Conservation (phyloP, 1,140 invertebrate genomes). For the Chlorops oryzae region DNA sequence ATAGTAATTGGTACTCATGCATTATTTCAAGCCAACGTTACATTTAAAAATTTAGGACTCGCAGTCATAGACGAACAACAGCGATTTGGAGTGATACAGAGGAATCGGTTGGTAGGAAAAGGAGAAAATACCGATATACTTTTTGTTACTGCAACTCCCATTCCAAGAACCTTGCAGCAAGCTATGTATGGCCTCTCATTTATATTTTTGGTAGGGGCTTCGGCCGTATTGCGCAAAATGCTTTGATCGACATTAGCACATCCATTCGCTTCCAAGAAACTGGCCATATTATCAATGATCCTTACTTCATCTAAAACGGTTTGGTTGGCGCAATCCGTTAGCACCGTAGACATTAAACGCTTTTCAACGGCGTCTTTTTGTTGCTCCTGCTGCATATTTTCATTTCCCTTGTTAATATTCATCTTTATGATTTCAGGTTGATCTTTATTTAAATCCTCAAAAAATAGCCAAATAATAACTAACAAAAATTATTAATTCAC, state of each 20-base stretch:
- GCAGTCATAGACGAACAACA: slow-evolving; percentile 1
- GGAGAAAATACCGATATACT: not conserved
- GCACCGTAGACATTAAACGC: slow-evolving; percentile 23
- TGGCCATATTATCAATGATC: slow-evolving; percentile 34
- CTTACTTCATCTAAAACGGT: slow-evolving; percentile 33
- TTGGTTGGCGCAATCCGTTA: slow-evolving; percentile 18
- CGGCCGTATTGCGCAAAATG: slow-evolving; percentile 28
- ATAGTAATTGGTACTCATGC: slow-evolving; percentile 2
- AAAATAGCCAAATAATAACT: too few species aligned
- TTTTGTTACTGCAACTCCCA: slow-evolving; percentile 1
- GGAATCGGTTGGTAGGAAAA: slow-evolving; percentile 1
- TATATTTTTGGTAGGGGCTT: slow-evolving; percentile 33
- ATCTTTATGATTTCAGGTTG: too few species aligned
- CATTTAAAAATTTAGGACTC: slow-evolving; percentile 2
- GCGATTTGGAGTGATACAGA: not conserved
- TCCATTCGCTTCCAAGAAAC: slow-evolving; percentile 34
- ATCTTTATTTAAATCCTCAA: too few species aligned
- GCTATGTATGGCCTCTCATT: slow-evolving; percentile 21
- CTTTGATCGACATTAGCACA: slow-evolving; percentile 28
- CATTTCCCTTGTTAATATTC: too few species aligned
- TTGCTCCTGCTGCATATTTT: too few species aligned
- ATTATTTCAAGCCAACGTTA: not conserved
- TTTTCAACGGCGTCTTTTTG: too few species aligned
- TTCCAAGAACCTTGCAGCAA: slow-evolving; percentile 2
- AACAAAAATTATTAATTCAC: too few species aligned